Evolutionary conservation across 2,797 vertebrate species (phyloP).

Genomic region (Falco columbarius): DNA sequence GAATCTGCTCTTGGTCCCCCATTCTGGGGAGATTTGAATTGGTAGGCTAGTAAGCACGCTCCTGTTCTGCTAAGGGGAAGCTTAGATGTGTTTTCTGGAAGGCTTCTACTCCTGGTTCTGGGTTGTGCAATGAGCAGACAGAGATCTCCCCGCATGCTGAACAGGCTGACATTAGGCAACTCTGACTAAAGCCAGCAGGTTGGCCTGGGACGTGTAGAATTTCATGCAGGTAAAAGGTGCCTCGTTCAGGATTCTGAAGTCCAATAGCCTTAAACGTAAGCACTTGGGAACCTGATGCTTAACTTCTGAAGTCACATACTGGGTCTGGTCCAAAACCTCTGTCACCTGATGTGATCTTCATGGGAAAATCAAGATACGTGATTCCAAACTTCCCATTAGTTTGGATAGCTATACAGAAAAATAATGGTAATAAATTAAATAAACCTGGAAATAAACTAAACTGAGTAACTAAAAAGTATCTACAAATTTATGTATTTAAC

Average conservation of each 20-base stretch:
- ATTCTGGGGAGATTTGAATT: background rate
- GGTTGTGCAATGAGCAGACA: background rate
- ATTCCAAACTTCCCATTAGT: background rate
- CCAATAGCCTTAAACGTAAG: background rate
- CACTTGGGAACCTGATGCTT: background rate
- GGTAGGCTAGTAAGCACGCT: background rate
- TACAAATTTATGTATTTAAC: background rate
- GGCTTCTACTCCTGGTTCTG: background rate
- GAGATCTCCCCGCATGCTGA: background rate
- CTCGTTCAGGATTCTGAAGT: background rate
- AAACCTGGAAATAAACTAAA: background rate
- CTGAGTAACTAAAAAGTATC: background rate
- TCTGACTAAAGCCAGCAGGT: background rate
- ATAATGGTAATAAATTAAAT: background rate
- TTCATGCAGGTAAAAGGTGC: background rate
- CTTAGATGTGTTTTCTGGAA: background rate
- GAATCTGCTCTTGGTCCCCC: background rate
- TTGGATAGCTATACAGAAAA: background rate
- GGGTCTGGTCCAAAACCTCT: background rate
- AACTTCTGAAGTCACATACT: background rate
- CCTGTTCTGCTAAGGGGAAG: background rate
- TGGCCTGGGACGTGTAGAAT: background rate
- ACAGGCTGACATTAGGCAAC: background rate
- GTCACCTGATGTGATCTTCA: background rate
- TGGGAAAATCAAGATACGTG: background rate